Evolutionary conservation across 2,888 invertebrate species (phyloP).

Genomic region (Andrena flavipes): DNA sequence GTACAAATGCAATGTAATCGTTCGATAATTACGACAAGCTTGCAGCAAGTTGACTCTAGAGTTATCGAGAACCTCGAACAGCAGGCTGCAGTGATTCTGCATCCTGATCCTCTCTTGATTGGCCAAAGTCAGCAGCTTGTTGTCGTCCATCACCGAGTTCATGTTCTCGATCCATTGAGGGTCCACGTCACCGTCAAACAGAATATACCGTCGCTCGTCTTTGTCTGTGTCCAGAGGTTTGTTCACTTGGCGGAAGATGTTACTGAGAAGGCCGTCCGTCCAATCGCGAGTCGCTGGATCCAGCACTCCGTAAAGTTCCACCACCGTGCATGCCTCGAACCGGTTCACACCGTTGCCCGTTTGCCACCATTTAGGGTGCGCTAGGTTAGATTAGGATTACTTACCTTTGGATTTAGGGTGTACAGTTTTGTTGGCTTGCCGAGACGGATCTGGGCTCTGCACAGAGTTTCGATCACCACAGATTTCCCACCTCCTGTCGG

Average conservation of each 20-base stretch:
- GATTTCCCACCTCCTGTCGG: conserved; percentile 97
- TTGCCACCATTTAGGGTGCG: neutral
- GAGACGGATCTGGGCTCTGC: conserved; percentile 91
- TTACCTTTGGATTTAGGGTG: conserved; percentile 93
- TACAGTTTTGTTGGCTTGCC: conserved; percentile 92
- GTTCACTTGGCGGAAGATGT: conserved; percentile 96
- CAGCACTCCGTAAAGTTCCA: conserved; percentile 95
- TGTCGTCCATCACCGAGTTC: conserved; percentile 99
- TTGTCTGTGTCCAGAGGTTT: conserved; percentile 87
- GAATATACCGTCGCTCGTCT: conserved; percentile 92
- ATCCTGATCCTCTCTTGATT: conserved; percentile 95
- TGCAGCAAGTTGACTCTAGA: neutral
- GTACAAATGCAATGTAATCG: neutral
- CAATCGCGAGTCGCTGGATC: conserved; percentile 95
- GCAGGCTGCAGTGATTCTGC: conserved; percentile 91
- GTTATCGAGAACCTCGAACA: conserved; percentile 90
- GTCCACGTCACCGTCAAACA: conserved; percentile 98
- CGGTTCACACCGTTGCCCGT: neutral
- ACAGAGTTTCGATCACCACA: conserved; percentile 91
- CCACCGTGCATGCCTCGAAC: conserved; percentile 91
- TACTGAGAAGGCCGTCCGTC: conserved; percentile 96
- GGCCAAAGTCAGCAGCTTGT: conserved; percentile 94
- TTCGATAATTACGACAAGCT: too few relatives aligned
- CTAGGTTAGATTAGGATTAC: neutral
- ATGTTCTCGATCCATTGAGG: conserved; percentile 98